Evolutionary conservation across 2,888 invertebrate species (phyloP).

Genomic region (Daptonema setosum): DNA sequence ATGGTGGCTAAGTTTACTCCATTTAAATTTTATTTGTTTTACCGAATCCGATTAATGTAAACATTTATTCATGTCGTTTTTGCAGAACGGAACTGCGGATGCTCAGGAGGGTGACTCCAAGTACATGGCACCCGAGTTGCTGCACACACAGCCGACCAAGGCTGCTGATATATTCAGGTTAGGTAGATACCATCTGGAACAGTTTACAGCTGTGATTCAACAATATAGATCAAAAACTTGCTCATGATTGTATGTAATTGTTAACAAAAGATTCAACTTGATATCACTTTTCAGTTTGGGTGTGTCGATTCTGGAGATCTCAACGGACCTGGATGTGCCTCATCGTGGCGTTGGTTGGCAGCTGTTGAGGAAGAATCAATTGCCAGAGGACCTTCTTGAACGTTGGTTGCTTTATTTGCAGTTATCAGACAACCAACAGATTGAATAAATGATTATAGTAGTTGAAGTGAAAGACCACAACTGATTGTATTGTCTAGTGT

Average conservation of each 20-base stretch:
- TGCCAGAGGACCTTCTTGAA: constrained; percentile 33
- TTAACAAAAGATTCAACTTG: neutral
- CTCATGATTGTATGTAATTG: neutral
- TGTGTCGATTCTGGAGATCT: constrained; percentile 47
- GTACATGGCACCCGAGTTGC: constrained; percentile 50
- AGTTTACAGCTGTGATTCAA: too few species aligned
- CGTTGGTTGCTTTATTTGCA: constrained; percentile 1
- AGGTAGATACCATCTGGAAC: neutral
- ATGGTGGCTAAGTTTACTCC: neutral
- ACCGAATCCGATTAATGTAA: too few species aligned
- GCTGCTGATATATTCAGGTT: constrained; percentile 49
- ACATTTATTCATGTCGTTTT: too few species aligned
- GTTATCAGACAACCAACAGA: neutral
- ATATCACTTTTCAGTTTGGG: too few species aligned
- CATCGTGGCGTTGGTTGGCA: constrained; percentile 48
- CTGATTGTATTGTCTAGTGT: too few species aligned
- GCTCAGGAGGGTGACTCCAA: constrained; percentile 47
- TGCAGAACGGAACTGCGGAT: constrained; percentile 12
- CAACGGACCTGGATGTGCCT: constrained; percentile 48
- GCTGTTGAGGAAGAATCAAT: constrained; percentile 37
- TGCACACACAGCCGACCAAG: constrained; percentile 41
- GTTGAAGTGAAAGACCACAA: too few species aligned
- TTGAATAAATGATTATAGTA: too few species aligned
- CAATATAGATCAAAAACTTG: too few species aligned
- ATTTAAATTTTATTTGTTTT: too few species aligned